phyloP scores from a whole-genome alignment of 1,140 invertebrate species.

The Brachionus manjavacas region DNA sequence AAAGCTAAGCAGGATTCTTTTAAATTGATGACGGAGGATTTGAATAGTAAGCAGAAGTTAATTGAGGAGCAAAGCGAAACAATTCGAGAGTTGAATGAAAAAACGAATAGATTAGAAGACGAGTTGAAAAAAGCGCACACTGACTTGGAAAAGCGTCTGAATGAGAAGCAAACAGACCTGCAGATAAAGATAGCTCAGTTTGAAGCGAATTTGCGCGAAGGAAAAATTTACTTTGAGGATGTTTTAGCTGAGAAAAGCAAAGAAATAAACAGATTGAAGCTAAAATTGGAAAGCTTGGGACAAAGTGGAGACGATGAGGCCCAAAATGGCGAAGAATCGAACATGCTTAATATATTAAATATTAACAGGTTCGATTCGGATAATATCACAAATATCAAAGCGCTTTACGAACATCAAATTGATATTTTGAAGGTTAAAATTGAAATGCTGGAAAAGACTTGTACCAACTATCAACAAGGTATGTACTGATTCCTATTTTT shows the following conservation, averaged over 20 bases:
- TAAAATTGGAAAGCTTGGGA: background rate
- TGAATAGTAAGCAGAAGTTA: background rate
- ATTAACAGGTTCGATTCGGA: constrained; percentile 4
- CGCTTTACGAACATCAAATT: constrained; percentile 37
- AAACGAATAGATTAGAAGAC: background rate
- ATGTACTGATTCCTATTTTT: background rate
- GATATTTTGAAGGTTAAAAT: constrained; percentile 36
- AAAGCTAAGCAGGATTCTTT: constrained; percentile 29
- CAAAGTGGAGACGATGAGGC: background rate
- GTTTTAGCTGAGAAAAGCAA: background rate
- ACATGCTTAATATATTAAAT: background rate
- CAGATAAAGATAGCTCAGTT: constrained; percentile 18
- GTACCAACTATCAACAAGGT: constrained; percentile 29
- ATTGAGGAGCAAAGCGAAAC: background rate
- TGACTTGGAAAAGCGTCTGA: background rate
- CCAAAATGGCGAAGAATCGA: background rate
- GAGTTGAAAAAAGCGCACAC: background rate
- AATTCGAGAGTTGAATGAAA: background rate
- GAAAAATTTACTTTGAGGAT: constrained; percentile 18
- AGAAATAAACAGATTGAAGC: background rate
- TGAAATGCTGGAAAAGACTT: constrained; percentile 33
- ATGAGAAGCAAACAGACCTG: constrained; percentile 3
- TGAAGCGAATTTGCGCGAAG: constrained; percentile 12
- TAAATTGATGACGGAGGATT: background rate
- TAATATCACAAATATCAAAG: constrained; percentile 16